Conservation (phyloP, 1,140 invertebrate genomes). For the Cherax destructor region DNA sequence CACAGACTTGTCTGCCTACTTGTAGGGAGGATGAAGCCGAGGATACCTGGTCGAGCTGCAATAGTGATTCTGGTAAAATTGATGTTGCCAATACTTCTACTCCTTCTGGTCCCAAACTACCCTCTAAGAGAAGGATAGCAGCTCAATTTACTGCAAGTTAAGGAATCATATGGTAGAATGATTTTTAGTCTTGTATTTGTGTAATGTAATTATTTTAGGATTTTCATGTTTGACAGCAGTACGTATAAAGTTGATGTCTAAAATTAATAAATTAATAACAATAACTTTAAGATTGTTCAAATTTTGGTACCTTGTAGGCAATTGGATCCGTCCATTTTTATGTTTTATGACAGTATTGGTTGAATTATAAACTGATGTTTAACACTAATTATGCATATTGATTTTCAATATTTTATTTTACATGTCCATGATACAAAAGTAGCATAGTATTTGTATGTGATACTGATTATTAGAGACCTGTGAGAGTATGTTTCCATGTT, state of each 20-base stretch:
- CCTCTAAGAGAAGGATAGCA: conserved; percentile 42
- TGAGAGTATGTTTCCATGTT: neutral
- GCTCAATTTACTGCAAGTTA: conserved; percentile 49
- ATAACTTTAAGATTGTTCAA: neutral
- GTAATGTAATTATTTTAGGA: neutral
- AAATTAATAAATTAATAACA: neutral
- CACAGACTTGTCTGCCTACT: neutral
- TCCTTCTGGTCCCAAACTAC: conserved; percentile 26
- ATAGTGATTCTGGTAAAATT: conserved; percentile 18
- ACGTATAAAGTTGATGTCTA: neutral
- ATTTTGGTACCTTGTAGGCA: neutral
- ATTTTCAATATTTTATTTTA: conserved; percentile 4
- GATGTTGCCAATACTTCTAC: conserved; percentile 14
- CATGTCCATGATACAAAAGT: neutral
- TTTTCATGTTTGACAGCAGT: neutral
- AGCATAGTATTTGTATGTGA: neutral
- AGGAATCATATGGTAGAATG: neutral
- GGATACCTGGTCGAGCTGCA: conserved; percentile 31
- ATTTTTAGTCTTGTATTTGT: neutral
- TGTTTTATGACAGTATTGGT: conserved; percentile 18
- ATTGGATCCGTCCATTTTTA: neutral
- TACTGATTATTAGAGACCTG: neutral
- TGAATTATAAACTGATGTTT: neutral
- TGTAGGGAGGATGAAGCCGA: conserved; percentile 10
- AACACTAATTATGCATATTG: neutral